phyloP scores from a whole-genome alignment of 2,888 invertebrate species.

The Idaea aversata region DNA sequence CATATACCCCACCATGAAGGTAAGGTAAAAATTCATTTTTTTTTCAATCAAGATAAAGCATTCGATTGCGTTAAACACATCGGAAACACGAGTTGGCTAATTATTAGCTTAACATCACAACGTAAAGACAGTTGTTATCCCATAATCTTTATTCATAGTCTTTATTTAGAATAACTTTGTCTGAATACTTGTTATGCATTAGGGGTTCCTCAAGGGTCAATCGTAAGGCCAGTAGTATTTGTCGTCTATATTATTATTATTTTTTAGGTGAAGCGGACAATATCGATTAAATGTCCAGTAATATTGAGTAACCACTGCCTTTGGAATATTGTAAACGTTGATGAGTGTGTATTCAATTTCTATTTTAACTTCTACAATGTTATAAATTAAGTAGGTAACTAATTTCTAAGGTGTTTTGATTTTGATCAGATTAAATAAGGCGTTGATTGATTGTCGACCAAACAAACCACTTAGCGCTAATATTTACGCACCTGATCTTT shows the following conservation, averaged over 20 bases:
- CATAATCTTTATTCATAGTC: neutral
- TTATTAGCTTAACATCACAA: neutral
- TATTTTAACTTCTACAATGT: neutral
- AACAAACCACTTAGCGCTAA: conserved; percentile 54
- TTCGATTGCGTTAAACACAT: neutral
- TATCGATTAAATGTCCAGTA: conserved; percentile 64
- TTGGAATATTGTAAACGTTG: conserved; percentile 69
- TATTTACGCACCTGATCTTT: conserved; percentile 65
- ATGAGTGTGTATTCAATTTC: conserved; percentile 52
- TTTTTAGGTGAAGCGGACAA: conserved; percentile 66
- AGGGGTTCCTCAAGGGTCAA: neutral
- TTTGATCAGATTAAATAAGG: conserved; percentile 60
- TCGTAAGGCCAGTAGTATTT: neutral
- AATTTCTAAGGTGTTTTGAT: neutral
- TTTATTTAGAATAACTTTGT: neutral
- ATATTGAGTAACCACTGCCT: conserved; percentile 71
- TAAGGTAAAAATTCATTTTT: conserved; percentile 21
- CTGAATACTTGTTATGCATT: neutral
- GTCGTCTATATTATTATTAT: neutral
- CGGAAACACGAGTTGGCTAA: neutral
- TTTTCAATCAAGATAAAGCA: neutral
- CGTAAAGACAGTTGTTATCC: neutral
- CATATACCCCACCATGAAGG: conserved; percentile 70
- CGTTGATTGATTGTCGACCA: conserved; percentile 58
- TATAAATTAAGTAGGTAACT: neutral